phyloP scores from a whole-genome alignment of 2,797 vertebrate species.

The Mallotus villosus region DNA sequence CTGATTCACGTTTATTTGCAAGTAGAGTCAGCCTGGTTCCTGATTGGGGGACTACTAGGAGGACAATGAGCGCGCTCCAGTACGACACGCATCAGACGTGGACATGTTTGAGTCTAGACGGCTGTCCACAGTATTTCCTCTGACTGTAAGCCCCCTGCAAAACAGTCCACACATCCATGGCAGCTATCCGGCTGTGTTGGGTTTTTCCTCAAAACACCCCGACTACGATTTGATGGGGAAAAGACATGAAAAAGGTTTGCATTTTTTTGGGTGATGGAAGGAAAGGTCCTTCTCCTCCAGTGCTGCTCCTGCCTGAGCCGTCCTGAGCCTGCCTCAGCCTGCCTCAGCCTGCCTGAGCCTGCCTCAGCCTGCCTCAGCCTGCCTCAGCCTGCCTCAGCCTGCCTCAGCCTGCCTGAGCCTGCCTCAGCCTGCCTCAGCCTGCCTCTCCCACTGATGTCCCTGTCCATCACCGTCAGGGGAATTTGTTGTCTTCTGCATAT shows the following conservation, averaged over 20 bases:
- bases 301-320: conserved; percentile 52
- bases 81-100: too few species aligned
- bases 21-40: neutral
- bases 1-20: too few species aligned
- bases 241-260: conserved; percentile 43
- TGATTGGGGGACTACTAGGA: too few species aligned
- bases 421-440: conserved; percentile 44
- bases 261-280: conserved; percentile 63
- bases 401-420: too few species aligned
- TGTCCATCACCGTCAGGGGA: conserved; percentile 49
- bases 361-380: conserved; percentile 9
- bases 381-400: too few species aligned
- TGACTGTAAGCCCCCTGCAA: neutral
- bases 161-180: neutral
- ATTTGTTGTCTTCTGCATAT: conserved; percentile 48
- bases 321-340: too few species aligned
- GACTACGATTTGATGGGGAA: conserved; percentile 45
- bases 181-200: neutral
- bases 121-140: neutral
- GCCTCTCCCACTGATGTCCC: conserved; percentile 61
- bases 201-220: conserved; percentile 26
- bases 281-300: conserved; percentile 38
- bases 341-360: too few species aligned
- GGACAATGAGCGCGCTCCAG: too few species aligned
- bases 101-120: too few species aligned